phyloP scores from a whole-genome alignment of 2,113 vertebrate genomes.

The Tapirus terrestris region DNA sequence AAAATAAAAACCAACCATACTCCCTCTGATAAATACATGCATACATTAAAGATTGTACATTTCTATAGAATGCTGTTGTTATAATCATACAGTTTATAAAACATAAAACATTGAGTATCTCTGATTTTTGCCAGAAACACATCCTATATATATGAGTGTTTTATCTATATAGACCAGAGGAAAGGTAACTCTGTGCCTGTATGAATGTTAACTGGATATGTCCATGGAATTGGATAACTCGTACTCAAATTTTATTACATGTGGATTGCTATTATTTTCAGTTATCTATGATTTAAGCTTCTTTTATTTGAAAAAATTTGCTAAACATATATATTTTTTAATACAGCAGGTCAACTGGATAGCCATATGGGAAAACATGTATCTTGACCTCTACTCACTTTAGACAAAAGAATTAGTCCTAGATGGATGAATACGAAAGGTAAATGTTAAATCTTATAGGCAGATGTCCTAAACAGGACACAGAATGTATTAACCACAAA shows the following conservation, averaged over 20 bases:
- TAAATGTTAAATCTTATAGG: background rate
- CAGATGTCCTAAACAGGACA: background rate
- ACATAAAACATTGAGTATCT: background rate
- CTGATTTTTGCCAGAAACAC: background rate
- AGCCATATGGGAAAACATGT: background rate
- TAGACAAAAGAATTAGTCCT: background rate
- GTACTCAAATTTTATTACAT: background rate
- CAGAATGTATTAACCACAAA: background rate
- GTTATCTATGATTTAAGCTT: background rate
- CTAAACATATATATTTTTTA: background rate
- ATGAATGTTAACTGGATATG: accelerated
- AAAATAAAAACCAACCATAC: background rate
- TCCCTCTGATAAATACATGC: background rate
- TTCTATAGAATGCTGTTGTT: background rate
- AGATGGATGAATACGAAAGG: no score
- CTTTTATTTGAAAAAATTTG: background rate
- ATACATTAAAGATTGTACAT: accelerated
- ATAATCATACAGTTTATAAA: accelerated
- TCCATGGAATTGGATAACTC: accelerated
- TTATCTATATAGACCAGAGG: background rate
- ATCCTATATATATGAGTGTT: background rate
- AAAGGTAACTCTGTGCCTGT: background rate
- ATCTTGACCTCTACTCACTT: background rate
- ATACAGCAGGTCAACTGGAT: background rate
- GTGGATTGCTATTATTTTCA: background rate